These are phyloP conservation scores for Neocloeon triangulifer DNA, from an alignment of 1,140 invertebrate genomes.

Conservation along the genomic window DNA sequence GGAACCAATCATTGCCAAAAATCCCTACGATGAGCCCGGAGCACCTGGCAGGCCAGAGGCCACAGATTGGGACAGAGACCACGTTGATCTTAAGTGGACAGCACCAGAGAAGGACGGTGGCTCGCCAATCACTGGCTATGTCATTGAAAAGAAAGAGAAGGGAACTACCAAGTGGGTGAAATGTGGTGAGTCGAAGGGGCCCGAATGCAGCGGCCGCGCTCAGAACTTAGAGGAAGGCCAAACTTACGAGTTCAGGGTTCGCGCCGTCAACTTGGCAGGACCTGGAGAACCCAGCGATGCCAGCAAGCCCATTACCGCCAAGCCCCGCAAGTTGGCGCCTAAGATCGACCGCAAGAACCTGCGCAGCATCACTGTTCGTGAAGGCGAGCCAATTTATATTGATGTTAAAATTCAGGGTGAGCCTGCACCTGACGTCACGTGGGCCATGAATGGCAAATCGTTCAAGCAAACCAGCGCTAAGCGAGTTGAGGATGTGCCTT, in stretches of 20 bases:
- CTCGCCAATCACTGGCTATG: constrained; percentile 77
- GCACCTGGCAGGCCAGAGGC: constrained; percentile 71
- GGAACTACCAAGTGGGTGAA: constrained; percentile 69
- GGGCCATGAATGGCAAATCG: constrained; percentile 37
- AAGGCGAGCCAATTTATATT: constrained; percentile 62
- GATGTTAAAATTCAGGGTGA: constrained; percentile 69
- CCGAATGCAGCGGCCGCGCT: constrained; percentile 55
- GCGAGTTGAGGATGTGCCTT: constrained; percentile 61
- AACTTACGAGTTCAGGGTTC: constrained; percentile 71
- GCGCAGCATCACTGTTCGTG: constrained; percentile 47
- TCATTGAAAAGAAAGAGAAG: constrained; percentile 86
- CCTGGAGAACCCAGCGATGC: constrained; percentile 54
- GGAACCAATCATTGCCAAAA: constrained; percentile 81
- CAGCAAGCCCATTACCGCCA: constrained; percentile 50
- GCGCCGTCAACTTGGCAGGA: constrained; percentile 56
- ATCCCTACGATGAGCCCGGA: constrained; percentile 90
- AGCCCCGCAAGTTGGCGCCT: constrained; percentile 72
- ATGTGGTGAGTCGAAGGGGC: constrained; percentile 49
- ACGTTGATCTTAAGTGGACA: constrained; percentile 79
- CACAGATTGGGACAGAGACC: constrained; percentile 86
- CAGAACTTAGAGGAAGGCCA: constrained; percentile 63
- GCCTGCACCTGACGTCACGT: constrained; percentile 56
- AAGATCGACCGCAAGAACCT: constrained; percentile 73
- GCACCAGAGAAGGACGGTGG: constrained; percentile 75
- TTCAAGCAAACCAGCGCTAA: constrained; percentile 27